Conservation (phyloP, 2,113 vertebrate genomes). For the Sinocyclocheilus grahami region DNA sequence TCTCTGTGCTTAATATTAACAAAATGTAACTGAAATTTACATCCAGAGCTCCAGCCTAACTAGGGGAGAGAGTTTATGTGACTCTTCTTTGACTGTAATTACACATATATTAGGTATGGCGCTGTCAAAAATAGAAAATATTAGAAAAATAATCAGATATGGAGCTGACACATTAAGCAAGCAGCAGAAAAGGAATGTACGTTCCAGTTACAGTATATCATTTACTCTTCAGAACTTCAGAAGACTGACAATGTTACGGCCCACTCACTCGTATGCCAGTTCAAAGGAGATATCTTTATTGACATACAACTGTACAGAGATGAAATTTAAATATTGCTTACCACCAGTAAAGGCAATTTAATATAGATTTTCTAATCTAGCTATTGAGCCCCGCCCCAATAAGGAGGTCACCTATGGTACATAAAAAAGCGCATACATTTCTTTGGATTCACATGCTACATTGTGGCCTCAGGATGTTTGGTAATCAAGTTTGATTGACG, state of each 20-base stretch:
- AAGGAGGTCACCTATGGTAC: constrained; percentile 7
- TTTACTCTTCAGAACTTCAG: no score
- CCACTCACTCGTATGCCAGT: not conserved
- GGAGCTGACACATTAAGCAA: not conserved
- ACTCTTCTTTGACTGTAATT: no score
- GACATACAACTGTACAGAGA: not conserved
- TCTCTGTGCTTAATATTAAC: no score
- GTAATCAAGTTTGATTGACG: not conserved
- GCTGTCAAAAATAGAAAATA: no score
- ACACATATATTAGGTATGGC: not conserved
- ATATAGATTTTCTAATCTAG: not conserved
- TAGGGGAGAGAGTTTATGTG: no score
- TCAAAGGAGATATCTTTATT: not conserved
- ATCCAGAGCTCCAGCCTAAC: no score
- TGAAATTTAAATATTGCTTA: not conserved
- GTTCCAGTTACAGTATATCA: not conserved
- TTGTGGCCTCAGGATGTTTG: not conserved
- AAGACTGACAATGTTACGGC: not conserved
- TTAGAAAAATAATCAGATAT: no score
- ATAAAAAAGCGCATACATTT: constrained; percentile 24
- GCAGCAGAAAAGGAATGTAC: no score
- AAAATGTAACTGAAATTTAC: no score
- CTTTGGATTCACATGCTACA: constrained; percentile 29
- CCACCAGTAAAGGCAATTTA: not conserved
- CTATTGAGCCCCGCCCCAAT: not conserved